phyloP scores from a whole-genome alignment of 2,888 invertebrate species.

The Scotopteryx bipunctaria region DNA sequence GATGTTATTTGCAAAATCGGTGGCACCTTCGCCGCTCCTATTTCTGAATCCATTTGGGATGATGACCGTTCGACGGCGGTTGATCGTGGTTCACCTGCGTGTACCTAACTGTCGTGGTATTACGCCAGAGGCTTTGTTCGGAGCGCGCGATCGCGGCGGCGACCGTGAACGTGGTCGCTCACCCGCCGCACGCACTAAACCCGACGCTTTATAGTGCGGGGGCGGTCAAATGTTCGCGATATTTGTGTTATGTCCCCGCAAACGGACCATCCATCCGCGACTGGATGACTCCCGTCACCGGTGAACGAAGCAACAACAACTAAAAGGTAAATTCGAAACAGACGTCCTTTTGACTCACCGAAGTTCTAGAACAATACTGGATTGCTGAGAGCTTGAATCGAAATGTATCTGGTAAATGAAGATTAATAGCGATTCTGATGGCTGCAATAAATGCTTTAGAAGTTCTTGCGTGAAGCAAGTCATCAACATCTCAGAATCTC shows the following conservation, averaged over 20 bases:
- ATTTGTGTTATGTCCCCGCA: conserved; percentile 61
- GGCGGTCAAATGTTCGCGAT: conserved; percentile 63
- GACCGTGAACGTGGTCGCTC: conserved; percentile 77
- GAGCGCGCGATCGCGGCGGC: conserved; percentile 45
- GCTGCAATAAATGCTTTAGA: conserved; percentile 19
- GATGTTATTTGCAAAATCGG: conserved; percentile 55
- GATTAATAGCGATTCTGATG: conserved; percentile 9
- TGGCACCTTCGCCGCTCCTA: conserved; percentile 53
- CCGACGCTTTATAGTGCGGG: conserved; percentile 67
- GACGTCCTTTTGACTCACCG: conserved; percentile 39
- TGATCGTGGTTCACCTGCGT: conserved; percentile 73
- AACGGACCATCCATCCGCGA: conserved; percentile 57
- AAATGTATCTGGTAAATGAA: conserved; percentile 22
- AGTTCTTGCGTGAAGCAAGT: background rate
- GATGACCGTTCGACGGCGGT: conserved; percentile 71
- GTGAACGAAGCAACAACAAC: conserved; percentile 38
- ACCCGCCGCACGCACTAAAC: conserved; percentile 66
- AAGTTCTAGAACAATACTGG: conserved; percentile 31
- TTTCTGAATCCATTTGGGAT: conserved; percentile 61
- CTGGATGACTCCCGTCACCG: conserved; percentile 49
- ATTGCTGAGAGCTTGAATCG: conserved; percentile 28
- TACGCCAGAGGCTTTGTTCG: conserved; percentile 60
- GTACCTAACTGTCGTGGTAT: conserved; percentile 62
- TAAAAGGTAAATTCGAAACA: conserved; percentile 41
- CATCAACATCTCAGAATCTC: conserved; percentile 1